phyloP scores from a whole-genome alignment of 2,888 invertebrate species.

The Nipponacmea schrenckii region DNA sequence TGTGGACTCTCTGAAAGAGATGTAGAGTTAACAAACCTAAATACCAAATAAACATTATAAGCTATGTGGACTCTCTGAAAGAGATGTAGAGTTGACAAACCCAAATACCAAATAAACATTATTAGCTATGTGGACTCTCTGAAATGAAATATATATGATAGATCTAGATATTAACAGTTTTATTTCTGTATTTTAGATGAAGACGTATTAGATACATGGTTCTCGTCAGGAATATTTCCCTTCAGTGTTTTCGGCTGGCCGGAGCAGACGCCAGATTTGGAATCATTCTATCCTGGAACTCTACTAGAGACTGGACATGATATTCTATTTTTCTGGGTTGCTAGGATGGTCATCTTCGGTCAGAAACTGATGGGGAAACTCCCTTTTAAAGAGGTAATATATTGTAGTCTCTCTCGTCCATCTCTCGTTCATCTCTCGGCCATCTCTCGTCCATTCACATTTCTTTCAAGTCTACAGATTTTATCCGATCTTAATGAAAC shows the following conservation, averaged over 20 bases:
- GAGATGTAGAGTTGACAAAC: too few species aligned
- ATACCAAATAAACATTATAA: too few species aligned
- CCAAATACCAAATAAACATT: too few species aligned
- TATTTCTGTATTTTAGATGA: slow-evolving; percentile 75
- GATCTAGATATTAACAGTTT: too few species aligned
- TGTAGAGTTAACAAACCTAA: too few species aligned
- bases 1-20: too few species aligned
- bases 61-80: too few species aligned
- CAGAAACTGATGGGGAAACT: slow-evolving; percentile 87
- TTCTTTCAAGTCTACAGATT: too few species aligned
- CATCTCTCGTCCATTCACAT: too few species aligned
- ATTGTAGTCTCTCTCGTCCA: background rate
- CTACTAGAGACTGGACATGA: slow-evolving; percentile 96
- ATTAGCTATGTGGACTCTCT: too few species aligned
- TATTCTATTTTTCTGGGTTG: slow-evolving; percentile 99
- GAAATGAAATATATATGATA: background rate
- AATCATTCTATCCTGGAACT: slow-evolving; percentile 90
- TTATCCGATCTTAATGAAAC: too few species aligned
- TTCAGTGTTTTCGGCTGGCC: slow-evolving; percentile 99
- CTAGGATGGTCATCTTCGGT: slow-evolving; percentile 98
- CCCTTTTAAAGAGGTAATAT: slow-evolving; percentile 80
- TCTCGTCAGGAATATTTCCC: slow-evolving; percentile 95
- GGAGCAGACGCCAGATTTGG: slow-evolving; percentile 76
- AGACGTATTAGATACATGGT: slow-evolving; percentile 99
- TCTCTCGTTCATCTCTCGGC: too few species aligned